Evolutionary conservation across 2,888 invertebrate species (phyloP).

Genomic region (Xestia rhomboidea): DNA sequence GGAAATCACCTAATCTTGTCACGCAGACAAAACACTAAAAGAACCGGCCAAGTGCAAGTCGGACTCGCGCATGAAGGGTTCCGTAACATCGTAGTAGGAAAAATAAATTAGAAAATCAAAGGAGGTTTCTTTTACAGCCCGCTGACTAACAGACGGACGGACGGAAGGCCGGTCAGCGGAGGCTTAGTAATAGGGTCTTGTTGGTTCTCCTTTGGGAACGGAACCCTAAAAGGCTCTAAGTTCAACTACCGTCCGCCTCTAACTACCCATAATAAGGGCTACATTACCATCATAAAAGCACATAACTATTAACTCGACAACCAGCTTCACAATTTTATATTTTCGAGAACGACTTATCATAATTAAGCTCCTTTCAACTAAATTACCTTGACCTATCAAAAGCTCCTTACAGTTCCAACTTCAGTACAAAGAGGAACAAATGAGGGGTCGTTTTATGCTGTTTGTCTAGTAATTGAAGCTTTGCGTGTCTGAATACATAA

Average conservation of each 20-base stretch:
- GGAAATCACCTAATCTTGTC: neutral
- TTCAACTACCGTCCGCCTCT: constrained; percentile 30
- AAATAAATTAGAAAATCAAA: too few relatives aligned
- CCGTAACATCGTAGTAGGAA: too few relatives aligned
- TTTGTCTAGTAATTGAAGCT: constrained; percentile 68
- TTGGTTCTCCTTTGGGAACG: neutral
- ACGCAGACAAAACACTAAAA: neutral
- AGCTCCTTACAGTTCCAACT: constrained; percentile 26
- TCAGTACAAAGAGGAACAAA: constrained; percentile 47
- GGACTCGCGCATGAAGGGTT: neutral
- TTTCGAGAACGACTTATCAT: constrained; percentile 49
- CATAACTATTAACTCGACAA: constrained; percentile 51
- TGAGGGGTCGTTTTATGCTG: constrained; percentile 58
- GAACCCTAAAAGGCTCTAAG: neutral
- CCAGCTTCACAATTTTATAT: constrained; percentile 49
- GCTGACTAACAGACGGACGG: too few relatives aligned
- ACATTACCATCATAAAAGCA: constrained; percentile 51
- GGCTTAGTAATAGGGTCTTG: too few relatives aligned
- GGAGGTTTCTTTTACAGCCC: too few relatives aligned
- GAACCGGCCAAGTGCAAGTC: neutral
- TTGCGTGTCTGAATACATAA: constrained; percentile 74
- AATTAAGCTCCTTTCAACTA: constrained; percentile 44
- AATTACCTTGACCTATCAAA: constrained; percentile 52
- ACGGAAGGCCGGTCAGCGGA: neutral
- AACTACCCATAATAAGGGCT: constrained; percentile 50